Evolutionary conservation across 1,140 invertebrate genomes (phyloP).

Genomic region (Onthophagus taurus): DNA sequence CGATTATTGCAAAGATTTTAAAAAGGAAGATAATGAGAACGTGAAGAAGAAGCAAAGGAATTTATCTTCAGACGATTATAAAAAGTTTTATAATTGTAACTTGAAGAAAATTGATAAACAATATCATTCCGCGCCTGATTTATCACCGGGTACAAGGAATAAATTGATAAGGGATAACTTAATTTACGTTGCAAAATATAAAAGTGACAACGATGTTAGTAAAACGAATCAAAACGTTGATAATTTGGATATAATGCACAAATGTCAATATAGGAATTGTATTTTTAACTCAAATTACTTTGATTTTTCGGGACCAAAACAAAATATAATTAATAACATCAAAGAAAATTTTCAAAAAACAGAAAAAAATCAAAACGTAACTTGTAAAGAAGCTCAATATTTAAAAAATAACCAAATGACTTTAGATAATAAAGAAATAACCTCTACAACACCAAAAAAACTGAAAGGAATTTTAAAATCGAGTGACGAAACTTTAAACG

Average conservation of each 20-base stretch:
- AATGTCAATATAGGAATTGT: constrained; percentile 35
- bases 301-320: constrained; percentile 24
- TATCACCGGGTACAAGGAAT: constrained; percentile 23
- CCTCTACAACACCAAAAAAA: constrained; percentile 16
- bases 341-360: constrained; percentile 4
- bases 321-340: constrained; percentile 8
- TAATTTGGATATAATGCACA: constrained; percentile 32
- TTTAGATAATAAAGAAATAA: not conserved
- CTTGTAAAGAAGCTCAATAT: not conserved
- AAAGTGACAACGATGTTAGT: constrained; percentile 22
- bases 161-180: constrained; percentile 10
- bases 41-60: not conserved
- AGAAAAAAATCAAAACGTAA: not conserved
- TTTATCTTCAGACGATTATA: constrained; percentile 6
- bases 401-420: not conserved
- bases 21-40: not conserved
- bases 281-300: constrained; percentile 34
- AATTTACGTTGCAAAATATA: constrained; percentile 23
- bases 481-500: constrained; percentile 22
- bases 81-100: constrained; percentile 10
- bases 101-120: constrained; percentile 20
- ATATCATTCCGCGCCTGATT: constrained; percentile 29
- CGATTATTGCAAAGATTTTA: not conserved
- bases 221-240: constrained; percentile 18
- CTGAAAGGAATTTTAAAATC: constrained; percentile 30